Conservation (phyloP, 2,113 vertebrate species). For the Guaruba guarouba region DNA sequence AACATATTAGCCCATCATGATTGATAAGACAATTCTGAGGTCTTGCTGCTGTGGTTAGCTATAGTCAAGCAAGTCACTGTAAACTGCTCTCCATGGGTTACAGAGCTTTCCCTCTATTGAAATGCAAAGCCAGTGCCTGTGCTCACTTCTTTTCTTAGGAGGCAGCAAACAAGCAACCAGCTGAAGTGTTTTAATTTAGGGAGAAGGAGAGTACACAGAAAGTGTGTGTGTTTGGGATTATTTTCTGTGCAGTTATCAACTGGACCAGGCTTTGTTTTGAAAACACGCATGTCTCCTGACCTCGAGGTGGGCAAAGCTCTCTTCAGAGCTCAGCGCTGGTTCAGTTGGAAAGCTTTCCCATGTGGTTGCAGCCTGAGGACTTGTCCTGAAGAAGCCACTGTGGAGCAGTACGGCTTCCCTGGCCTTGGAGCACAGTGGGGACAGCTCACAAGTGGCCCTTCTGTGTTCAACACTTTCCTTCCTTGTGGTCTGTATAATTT, state of each 20-base stretch:
- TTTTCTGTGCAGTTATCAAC: neutral
- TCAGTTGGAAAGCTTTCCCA: neutral
- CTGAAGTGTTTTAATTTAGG: neutral
- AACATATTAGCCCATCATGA: neutral
- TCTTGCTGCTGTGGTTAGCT: neutral
- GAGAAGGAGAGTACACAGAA: rapidly evolving
- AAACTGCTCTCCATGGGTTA: neutral
- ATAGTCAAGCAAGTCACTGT: neutral
- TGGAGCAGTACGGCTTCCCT: rapidly evolving
- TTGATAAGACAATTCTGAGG: neutral
- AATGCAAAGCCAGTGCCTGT: neutral
- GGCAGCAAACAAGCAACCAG: neutral
- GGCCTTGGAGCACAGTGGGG: rapidly evolving
- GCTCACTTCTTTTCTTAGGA: neutral
- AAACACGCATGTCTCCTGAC: rapidly evolving
- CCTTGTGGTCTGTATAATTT: neutral
- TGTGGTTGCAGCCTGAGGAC: neutral
- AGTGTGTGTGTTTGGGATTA: neutral
- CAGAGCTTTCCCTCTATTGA: neutral
- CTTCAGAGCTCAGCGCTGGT: neutral
- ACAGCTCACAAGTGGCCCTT: rapidly evolving
- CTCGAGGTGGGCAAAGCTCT: neutral
- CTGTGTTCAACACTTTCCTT: rapidly evolving
- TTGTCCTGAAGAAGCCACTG: neutral
- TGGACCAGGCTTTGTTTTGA: neutral